Evolutionary conservation across 2,113 vertebrate species (phyloP), one percentile per base, ranked within the genome.

Genomic region (Labrus mixtus): DNA sequence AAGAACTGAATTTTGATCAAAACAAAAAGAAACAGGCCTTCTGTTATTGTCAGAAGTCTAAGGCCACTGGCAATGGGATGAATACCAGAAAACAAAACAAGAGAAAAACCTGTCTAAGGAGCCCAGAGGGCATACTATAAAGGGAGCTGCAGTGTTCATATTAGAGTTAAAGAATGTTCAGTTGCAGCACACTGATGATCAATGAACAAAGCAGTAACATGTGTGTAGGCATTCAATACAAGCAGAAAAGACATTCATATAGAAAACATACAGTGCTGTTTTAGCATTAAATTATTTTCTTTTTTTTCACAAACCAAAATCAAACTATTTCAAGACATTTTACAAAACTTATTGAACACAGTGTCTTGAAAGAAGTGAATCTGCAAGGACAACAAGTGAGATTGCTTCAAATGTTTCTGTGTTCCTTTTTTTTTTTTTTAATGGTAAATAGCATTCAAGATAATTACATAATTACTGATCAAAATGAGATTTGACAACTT

Each of bases 51-150:
- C 48, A 20, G 48, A 0, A 46, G 12, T 55, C 13, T 25, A 43
- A 29, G 62, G 13, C n/a, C 9, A 37, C 51, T 33, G 37, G 57
- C 41, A 81, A 33, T 16, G 55, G 66, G 53, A 75, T 41, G 17
- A 60, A 29, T 53, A 66, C n/a, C 39, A 23, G 25, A 54, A 85
- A 67, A 33, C n/a, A 33, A 33, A 33, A 45, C 5, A 58, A 19
- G 15, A 43, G 10, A 11, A 55, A 68, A 76, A 71, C 70, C 67
- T 72, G 71, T 79, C 46, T 72, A 20, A 73, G 57, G 39, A 58
- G 45, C 29, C 65, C 25, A 53, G 22, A 36, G 53, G 56, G 53
- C 45, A 55, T n/a, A 51, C 41, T 16, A 78, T 73, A 60, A 45
- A 60, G 20, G 4, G 13, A 68, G 3, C 43, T 9, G n/a, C 51